Conservation (phyloP, 2,888 invertebrate species). For the Drosophila borealis region DNA sequence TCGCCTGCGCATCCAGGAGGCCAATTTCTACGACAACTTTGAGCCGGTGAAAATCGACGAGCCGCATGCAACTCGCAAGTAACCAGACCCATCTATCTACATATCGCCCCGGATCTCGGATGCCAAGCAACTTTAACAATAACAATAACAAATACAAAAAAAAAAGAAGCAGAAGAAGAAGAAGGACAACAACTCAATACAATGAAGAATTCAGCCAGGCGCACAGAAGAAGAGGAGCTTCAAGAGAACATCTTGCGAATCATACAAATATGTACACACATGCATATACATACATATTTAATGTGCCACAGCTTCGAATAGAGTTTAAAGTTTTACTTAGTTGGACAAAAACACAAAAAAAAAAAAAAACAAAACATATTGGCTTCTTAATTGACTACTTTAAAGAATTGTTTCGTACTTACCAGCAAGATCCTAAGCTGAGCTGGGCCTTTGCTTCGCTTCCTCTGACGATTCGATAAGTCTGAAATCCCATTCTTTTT, state of each 20-base stretch:
- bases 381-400: not conserved
- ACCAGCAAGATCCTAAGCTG: too few species aligned
- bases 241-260: not conserved
- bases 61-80: conserved; percentile 13
- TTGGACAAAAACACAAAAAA: not conserved
- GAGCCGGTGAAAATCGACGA: conserved; percentile 4
- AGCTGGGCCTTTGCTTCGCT: too few species aligned
- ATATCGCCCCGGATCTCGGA: not conserved
- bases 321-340: conserved; percentile 6
- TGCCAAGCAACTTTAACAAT: not conserved
- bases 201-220: not conserved
- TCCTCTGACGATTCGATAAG: too few species aligned
- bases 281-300: not conserved
- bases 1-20: conserved; percentile 23
- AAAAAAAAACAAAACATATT: too few species aligned
- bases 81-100: not conserved
- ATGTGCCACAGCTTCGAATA: conserved; percentile 28
- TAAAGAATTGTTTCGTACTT: too few species aligned
- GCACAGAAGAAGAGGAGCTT: not conserved
- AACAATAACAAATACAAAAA: not conserved
- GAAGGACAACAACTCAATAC: not conserved
- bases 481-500: too few species aligned
- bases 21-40: conserved; percentile 14
- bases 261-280: not conserved
- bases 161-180: not conserved